A percentile compares a stretch with the other conserved stretches of the same genome.
Conservation (phyloP, 2,888 invertebrate species). For the Drosophila vallismaia region DNA sequence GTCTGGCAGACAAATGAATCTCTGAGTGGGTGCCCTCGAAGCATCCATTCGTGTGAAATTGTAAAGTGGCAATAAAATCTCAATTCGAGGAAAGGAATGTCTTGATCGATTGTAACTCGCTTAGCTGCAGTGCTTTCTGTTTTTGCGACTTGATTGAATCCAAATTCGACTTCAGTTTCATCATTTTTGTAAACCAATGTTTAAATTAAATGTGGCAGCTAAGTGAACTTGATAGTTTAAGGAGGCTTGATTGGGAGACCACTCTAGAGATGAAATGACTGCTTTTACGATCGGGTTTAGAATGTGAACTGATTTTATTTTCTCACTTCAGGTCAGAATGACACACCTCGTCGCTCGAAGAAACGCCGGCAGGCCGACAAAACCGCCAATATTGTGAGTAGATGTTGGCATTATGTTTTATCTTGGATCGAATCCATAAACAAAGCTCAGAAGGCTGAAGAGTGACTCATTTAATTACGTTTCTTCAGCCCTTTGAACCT, state of each 20-base stretch:
- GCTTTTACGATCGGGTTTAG: neutral
- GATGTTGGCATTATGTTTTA: constrained; percentile 57
- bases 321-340: constrained; percentile 77
- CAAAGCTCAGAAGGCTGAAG: constrained; percentile 53
- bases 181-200: neutral
- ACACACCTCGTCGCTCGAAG: constrained; percentile 85
- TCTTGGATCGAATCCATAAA: constrained; percentile 55
- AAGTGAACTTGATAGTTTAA: neutral
- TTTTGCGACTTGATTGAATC: neutral
- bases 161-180: neutral
- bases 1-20: constrained; percentile 12
- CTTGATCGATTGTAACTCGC: neutral
- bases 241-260: neutral
- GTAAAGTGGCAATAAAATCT: constrained; percentile 26
- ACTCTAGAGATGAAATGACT: neutral
- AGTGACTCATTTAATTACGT: constrained; percentile 49
- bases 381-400: constrained; percentile 87
- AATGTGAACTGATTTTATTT: neutral
- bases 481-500: neutral
- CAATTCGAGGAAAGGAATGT: neutral
- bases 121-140: neutral
- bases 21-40: constrained; percentile 14
- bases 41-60: constrained; percentile 16
- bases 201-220: neutral
- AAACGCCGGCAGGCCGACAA: constrained; percentile 88